These are phyloP conservation scores for Tromatobia lineatoria DNA, from an alignment of 2,888 invertebrate species.

Conservation along the genomic window DNA sequence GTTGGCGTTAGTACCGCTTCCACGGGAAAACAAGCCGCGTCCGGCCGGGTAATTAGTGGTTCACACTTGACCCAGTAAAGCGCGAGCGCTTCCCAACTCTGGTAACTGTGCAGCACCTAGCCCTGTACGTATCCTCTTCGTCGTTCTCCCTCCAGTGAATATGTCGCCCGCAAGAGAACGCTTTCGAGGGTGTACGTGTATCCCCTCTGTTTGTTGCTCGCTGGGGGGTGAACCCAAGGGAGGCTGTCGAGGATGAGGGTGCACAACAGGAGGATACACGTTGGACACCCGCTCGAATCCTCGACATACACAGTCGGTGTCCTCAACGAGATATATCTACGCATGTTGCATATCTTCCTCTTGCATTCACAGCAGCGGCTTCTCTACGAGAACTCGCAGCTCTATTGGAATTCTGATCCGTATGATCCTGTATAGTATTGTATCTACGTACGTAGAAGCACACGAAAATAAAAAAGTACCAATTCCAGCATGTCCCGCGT, in stretches of 20 bases:
- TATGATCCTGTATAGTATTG: too few species aligned
- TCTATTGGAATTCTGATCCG: too few species aligned
- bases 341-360: background rate
- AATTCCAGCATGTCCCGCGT: too few species aligned
- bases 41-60: conserved; percentile 77
- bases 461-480: too few species aligned
- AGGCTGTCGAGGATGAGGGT: conserved; percentile 29
- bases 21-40: conserved; percentile 65
- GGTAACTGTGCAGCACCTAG: conserved; percentile 49
- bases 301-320: conserved; percentile 36
- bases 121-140: conserved; percentile 7
- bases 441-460: too few species aligned
- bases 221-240: background rate
- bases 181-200: conserved; percentile 22
- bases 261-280: conserved; percentile 6
- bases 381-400: background rate
- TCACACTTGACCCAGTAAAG: conserved; percentile 79
- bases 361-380: background rate
- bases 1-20: conserved; percentile 17
- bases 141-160: conserved; percentile 18
- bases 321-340: conserved; percentile 21
- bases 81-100: conserved; percentile 42
- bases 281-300: conserved; percentile 28
- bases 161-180: conserved; percentile 23
- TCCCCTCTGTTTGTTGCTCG: background rate